Percentiles rank a stretch among this genome's conserved stretches.
These are phyloP conservation scores for Acromyrmex echinatior DNA, from an alignment of 1,140 invertebrate species.

Conservation along the genomic window DNA sequence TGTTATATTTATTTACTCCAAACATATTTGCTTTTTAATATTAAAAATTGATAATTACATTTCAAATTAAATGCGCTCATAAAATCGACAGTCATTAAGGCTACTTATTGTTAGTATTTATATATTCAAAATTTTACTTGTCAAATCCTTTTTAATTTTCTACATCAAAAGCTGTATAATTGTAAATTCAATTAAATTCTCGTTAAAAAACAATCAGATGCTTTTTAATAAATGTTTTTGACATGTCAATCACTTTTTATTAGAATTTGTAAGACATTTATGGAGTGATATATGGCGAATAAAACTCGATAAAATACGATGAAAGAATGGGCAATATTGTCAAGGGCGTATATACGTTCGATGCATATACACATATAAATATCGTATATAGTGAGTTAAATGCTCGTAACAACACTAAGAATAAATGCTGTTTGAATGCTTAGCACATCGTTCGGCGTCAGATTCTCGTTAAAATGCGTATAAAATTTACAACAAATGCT, in stretches of 20 bases:
- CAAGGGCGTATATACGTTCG: background rate
- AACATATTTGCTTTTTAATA: background rate
- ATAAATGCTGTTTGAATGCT: conserved; percentile 11
- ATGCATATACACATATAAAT: conserved; percentile 6
- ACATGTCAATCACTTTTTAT: conserved; percentile 1
- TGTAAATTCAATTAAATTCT: background rate
- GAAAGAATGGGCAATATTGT: conserved; percentile 20
- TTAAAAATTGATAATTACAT: conserved; percentile 1
- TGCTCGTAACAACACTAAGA: conserved; percentile 20
- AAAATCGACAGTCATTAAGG: background rate
- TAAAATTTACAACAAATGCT: conserved; percentile 11
- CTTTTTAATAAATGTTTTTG: background rate
- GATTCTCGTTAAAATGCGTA: background rate
- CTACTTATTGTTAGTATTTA: background rate
- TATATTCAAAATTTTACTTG: background rate
- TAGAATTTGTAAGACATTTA: conserved; percentile 28
- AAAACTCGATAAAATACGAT: conserved; percentile 36
- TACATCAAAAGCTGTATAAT: background rate
- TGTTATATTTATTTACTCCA: background rate
- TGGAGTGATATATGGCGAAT: conserved; percentile 13
- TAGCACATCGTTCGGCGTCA: conserved; percentile 8
- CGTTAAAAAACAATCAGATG: background rate
- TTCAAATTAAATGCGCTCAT: background rate
- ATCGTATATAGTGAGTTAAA: conserved; percentile 22
- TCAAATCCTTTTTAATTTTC: background rate